Evolutionary conservation across 2,888 invertebrate genomes (phyloP).

Genomic region (Tetrapedia diversipes): DNA sequence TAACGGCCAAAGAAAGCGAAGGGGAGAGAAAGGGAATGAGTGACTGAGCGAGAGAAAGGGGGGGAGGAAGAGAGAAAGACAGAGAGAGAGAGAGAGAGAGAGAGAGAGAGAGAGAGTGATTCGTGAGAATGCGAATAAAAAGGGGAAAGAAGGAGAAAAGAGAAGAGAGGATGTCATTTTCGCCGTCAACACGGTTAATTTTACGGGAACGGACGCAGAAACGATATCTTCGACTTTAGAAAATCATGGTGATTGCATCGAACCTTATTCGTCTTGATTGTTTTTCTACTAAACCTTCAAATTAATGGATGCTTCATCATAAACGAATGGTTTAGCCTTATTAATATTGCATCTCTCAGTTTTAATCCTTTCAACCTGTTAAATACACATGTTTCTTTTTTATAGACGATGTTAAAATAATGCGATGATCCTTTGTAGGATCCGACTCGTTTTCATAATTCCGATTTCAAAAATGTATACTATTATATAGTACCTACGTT

Average conservation of each 20-base stretch:
- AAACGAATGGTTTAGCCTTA: too few species aligned
- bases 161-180: constrained; percentile 21
- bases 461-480: too few species aligned
- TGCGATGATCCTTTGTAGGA: too few species aligned
- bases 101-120: constrained; percentile 17
- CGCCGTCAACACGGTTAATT: constrained; percentile 13
- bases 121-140: constrained; percentile 17
- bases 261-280: background rate
- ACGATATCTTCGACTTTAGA: background rate
- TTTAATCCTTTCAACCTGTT: too few species aligned
- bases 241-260: background rate
- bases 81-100: background rate
- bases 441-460: too few species aligned
- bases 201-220: constrained; percentile 1
- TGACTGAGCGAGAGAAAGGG: too few species aligned
- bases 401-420: too few species aligned
- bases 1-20: too few species aligned
- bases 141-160: background rate
- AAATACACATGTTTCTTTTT: too few species aligned
- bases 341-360: too few species aligned
- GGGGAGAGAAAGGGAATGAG: too few species aligned
- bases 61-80: background rate
- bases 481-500: too few species aligned
- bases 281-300: background rate
- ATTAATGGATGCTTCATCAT: background rate